Conservation (phyloP, 2,797 vertebrate genomes). For the Cryptoprocta ferox region DNA sequence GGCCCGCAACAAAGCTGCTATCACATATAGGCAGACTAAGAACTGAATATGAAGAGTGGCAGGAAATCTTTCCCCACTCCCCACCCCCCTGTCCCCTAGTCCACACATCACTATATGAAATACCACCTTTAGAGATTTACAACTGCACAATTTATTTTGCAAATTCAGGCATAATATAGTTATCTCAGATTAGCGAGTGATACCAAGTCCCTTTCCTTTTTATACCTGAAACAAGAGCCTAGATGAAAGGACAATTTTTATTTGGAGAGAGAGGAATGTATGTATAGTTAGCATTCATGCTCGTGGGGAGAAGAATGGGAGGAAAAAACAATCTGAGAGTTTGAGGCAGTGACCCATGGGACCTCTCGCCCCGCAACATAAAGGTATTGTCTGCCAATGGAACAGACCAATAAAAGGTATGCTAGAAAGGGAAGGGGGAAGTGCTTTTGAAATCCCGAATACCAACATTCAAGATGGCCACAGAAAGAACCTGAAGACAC, state of each 20-base stretch:
- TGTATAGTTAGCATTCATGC: not conserved
- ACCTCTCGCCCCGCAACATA: not conserved
- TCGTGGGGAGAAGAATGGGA: not conserved
- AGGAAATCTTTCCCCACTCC: not conserved
- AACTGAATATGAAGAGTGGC: constrained; percentile 56
- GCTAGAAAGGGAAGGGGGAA: not conserved
- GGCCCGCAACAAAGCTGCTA: constrained; percentile 22
- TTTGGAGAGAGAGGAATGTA: not conserved
- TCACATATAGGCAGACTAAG: constrained; percentile 37
- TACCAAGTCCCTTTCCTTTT: not conserved
- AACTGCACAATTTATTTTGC: not conserved
- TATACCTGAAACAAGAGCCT: not conserved
- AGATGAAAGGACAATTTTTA: not conserved
- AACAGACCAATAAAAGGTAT: not conserved
- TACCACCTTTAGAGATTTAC: constrained; percentile 29
- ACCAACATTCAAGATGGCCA: not conserved
- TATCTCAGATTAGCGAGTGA: constrained; percentile 25
- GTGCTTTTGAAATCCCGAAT: not conserved
- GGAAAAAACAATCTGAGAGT: not conserved
- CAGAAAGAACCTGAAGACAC: not conserved
- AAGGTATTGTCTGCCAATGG: not conserved
- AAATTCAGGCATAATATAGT: not conserved
- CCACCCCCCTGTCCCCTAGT: not conserved
- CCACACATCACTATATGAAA: not conserved
- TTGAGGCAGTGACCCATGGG: not conserved